Evolutionary conservation across 2,113 vertebrate species (phyloP).

Genomic region (Coreoperca whiteheadi): DNA sequence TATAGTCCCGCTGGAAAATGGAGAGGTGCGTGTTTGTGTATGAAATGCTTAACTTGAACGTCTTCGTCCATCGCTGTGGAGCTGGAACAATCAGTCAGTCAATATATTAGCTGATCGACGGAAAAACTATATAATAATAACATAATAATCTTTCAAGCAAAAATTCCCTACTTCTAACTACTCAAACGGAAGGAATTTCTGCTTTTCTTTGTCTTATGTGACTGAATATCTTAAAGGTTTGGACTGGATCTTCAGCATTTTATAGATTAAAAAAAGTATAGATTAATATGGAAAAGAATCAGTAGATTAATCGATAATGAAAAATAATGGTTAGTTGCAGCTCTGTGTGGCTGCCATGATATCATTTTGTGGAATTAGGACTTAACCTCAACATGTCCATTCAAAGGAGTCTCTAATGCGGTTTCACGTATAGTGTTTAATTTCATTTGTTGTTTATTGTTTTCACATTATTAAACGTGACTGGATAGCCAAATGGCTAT

Average conservation of each 20-base stretch:
- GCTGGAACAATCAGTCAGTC: not conserved
- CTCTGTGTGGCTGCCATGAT: too few relatives aligned
- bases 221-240: too few relatives aligned
- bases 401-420: not conserved
- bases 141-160: not conserved
- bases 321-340: too few relatives aligned
- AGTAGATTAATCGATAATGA: too few relatives aligned
- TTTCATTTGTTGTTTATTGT: too few relatives aligned
- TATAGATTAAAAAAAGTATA: not conserved
- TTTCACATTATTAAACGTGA: not conserved
- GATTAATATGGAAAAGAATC: not conserved
- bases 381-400: not conserved
- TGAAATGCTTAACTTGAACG: not conserved
- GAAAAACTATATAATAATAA: too few relatives aligned
- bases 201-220: too few relatives aligned
- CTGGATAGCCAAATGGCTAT: too few relatives aligned
- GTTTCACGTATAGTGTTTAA: too few relatives aligned
- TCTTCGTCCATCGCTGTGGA: not conserved
- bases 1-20: slow-evolving; percentile 96
- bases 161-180: not conserved
- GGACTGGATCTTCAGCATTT: not conserved
- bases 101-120: not conserved
- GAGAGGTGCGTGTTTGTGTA: slow-evolving; percentile 86
- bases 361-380: not conserved
- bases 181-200: not conserved